phyloP scores from a whole-genome alignment of 2,113 vertebrate species.

The Colius striatus region DNA sequence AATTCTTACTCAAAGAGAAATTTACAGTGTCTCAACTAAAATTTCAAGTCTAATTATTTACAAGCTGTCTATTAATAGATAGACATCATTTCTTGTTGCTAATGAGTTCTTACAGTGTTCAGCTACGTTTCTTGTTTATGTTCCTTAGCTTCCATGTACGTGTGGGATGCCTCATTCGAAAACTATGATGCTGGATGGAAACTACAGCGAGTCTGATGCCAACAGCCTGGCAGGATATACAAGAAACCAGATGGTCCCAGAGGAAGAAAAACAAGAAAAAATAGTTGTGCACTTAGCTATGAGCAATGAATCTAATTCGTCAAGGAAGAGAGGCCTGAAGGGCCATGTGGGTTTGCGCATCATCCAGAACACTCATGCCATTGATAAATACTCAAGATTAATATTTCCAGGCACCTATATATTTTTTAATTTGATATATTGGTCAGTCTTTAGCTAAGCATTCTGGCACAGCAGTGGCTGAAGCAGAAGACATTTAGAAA shows the following conservation, averaged over 20 bases:
- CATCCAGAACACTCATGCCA: slow-evolving; percentile 91
- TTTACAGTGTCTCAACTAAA: background rate
- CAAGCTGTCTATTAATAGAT: background rate
- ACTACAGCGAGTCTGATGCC: slow-evolving; percentile 86
- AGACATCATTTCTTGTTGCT: background rate
- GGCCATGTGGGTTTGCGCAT: slow-evolving; percentile 82
- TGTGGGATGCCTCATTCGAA: slow-evolving; percentile 87
- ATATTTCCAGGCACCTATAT: slow-evolving; percentile 94
- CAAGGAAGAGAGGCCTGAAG: slow-evolving; percentile 84
- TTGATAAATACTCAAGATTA: slow-evolving; percentile 93
- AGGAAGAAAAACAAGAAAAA: slow-evolving; percentile 89
- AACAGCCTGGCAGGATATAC: slow-evolving; percentile 91
- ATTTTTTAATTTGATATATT: slow-evolving; percentile 96
- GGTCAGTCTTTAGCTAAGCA: slow-evolving; percentile 91
- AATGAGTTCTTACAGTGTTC: background rate
- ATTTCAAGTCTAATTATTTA: background rate
- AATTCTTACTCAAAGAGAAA: background rate
- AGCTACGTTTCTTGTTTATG: slow-evolving; percentile 19
- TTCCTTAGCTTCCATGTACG: slow-evolving; percentile 78
- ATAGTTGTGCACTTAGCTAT: slow-evolving; percentile 87
- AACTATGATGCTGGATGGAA: slow-evolving; percentile 90
- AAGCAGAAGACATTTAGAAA: background rate
- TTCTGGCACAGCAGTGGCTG: background rate
- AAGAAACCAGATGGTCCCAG: slow-evolving; percentile 78
- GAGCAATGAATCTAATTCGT: slow-evolving; percentile 79